Evolutionary conservation across 2,888 invertebrate species (phyloP), one percentile per base, ranked within the genome.

Genomic region (Troides aeacus): DNA sequence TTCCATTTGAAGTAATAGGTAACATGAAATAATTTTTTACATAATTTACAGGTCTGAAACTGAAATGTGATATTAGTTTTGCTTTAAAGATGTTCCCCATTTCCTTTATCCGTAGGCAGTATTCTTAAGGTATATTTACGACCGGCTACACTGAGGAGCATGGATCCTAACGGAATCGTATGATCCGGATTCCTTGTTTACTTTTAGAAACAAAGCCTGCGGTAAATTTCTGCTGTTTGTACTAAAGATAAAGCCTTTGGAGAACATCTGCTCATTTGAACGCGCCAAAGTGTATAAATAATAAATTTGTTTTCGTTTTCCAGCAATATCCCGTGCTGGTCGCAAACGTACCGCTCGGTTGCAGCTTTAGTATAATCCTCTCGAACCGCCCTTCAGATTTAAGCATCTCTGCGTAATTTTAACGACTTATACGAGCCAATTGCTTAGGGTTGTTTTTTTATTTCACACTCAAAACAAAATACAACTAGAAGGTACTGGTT

Each of bases 201-300:
- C 62, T 62, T 62, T 58, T 23, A 8, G 53, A 60, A 53, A 39
- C 30, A 57, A 57, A 5, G 53, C 56, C 30, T 57, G 65, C 12
- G n/a, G 57, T 39, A 53, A 53, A 57, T 62, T 30, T 50, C 58
- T 66, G 30, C 8, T 18, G 61, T 42, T 23, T 62, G 17, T 65
- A 24, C 62, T 53, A 7, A 62, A 62, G 6, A 62, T 42, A 65
- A 53, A 61, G 56, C 64, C 57, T 65, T n/a, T 62, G 46, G 46
- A 62, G 46, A 69, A 57, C 64, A 64, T 64, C 24, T 61, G 64
- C 61, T 23, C 24, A 50, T 64, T 53, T 21, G 8, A 62, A 53
- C 53, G 23, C 56, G 53, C 57, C 36, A 15, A 46, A 62, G 50
- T 30, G 10, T 10, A 15, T 36, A 56, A 15, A 12, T 17, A 60